Percentiles rank a stretch among this genome's conserved stretches.
phyloP scores from a whole-genome alignment of 2,113 vertebrate species.

The Steatornis caripensis region DNA sequence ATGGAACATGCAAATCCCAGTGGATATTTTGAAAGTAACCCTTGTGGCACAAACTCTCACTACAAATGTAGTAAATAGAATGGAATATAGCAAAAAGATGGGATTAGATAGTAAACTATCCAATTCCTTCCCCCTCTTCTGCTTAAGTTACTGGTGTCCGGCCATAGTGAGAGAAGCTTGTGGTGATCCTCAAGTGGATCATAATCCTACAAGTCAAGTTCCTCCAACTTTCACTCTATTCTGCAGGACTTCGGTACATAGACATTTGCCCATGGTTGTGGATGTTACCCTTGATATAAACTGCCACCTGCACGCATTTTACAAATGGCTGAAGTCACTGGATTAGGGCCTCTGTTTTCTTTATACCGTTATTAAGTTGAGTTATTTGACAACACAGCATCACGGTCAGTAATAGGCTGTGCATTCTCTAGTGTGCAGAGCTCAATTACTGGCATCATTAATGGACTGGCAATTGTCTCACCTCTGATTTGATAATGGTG shows the following conservation, averaged over 20 bases:
- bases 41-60: not conserved
- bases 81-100: not conserved
- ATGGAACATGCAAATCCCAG: fast-evolving
- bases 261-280: not conserved
- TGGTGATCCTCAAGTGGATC: not conserved
- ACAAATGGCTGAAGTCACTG: not conserved
- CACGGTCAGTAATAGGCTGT: not conserved
- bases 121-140: not conserved
- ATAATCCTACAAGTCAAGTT: not conserved
- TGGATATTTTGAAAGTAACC: not conserved
- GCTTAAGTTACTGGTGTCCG: not conserved
- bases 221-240: not conserved
- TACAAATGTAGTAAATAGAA: not conserved
- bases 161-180: not conserved
- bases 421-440: not conserved
- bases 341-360: not conserved
- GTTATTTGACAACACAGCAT: not conserved
- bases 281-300: not conserved
- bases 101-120: not conserved
- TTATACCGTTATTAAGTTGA: not conserved
- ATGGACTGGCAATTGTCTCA: not conserved
- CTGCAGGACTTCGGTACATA: not conserved
- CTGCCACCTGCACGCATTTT: not conserved
- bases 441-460: not conserved
- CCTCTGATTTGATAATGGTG: not conserved